phyloP scores from a whole-genome alignment of 2,113 vertebrate genomes.

The Gymnorhina tibicen region DNA sequence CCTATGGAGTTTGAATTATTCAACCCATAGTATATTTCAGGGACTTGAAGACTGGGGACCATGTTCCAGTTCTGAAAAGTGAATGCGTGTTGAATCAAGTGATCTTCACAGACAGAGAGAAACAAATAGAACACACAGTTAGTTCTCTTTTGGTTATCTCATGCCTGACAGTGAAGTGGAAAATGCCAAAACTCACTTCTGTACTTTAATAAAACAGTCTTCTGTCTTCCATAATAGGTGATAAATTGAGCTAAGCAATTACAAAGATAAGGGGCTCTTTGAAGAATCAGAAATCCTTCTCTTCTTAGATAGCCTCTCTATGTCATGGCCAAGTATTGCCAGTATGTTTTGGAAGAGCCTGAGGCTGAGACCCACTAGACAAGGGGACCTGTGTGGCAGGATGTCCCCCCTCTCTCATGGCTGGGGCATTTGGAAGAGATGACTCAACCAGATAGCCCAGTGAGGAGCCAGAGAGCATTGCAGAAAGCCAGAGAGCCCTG shows the following conservation, averaged over 20 bases:
- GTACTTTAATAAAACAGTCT: not conserved
- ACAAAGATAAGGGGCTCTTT: not conserved
- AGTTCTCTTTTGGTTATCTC: not conserved
- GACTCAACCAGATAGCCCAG: no score
- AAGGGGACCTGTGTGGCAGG: not conserved
- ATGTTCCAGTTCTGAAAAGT: not conserved
- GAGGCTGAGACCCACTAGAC: rapidly evolving
- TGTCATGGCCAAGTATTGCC: no score
- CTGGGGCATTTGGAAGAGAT: no score
- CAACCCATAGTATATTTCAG: not conserved
- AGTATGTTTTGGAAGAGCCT: no score
- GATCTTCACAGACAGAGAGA: not conserved
- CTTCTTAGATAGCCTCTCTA: not conserved
- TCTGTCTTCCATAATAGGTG: not conserved
- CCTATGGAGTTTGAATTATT: not conserved
- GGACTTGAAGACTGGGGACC: no score
- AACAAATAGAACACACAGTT: not conserved
- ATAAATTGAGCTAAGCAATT: not conserved
- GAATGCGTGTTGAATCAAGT: not conserved
- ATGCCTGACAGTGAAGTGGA: not conserved
- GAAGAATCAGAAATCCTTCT: not conserved
- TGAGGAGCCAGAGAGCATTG: no score
- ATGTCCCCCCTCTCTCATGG: no score
- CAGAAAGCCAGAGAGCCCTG: no score
- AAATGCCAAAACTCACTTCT: not conserved